phyloP scores from a whole-genome alignment of 2,113 vertebrate genomes.

The Scomber colias region DNA sequence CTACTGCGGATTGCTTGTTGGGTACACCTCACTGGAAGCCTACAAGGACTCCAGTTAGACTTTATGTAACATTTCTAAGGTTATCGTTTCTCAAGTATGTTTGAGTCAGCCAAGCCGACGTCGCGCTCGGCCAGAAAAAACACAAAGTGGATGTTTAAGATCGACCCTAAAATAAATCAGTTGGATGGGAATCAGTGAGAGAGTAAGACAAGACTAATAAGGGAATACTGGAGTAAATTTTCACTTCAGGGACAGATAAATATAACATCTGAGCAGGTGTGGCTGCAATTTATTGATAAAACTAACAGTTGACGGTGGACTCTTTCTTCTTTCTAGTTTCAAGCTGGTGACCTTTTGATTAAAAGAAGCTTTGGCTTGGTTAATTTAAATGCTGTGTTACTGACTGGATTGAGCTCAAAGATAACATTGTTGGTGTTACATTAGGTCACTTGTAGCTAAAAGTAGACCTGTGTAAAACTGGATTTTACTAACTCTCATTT shows the following conservation, averaged over 20 bases:
- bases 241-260: neutral
- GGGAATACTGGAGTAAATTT: neutral
- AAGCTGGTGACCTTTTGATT: neutral
- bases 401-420: neutral
- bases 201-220: neutral
- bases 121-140: neutral
- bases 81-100: constrained; percentile 7
- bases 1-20: neutral
- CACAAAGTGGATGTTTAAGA: neutral
- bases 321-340: neutral
- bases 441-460: neutral
- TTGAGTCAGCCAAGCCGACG: neutral
- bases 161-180: constrained; percentile 9
- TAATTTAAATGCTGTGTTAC: neutral
- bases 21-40: neutral
- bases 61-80: neutral
- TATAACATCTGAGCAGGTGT: neutral
- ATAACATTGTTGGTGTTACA: neutral
- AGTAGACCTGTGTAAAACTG: neutral
- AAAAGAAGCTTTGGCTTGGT: neutral
- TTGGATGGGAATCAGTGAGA: neutral
- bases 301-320: neutral
- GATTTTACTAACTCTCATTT: neutral
- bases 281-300: neutral
- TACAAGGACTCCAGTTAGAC: neutral